These are phyloP conservation scores for Schizopygopsis pylzovi DNA, from an alignment of 2,797 vertebrate genomes.

Conservation along the genomic window DNA sequence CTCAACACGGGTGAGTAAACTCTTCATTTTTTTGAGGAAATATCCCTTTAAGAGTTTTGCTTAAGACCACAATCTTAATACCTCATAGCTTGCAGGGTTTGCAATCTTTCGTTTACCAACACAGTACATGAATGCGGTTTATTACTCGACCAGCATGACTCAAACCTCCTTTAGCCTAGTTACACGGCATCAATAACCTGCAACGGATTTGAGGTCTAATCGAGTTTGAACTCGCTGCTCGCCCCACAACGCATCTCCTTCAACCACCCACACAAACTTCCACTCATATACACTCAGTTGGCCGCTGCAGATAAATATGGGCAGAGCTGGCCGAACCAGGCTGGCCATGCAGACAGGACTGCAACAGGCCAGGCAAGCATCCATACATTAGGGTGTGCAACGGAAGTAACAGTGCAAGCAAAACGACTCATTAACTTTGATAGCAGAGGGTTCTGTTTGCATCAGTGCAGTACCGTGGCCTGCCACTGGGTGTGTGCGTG, in stretches of 20 bases:
- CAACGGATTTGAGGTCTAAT: conserved; percentile 40
- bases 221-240: conserved; percentile 27
- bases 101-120: not conserved
- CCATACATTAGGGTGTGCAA: conserved; percentile 44
- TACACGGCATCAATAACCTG: conserved; percentile 33
- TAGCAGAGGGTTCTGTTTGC: conserved; percentile 22
- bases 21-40: not conserved
- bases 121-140: not conserved
- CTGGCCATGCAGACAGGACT: conserved; percentile 41
- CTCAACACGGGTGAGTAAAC: not conserved
- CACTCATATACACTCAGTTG: conserved; percentile 16
- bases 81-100: not conserved
- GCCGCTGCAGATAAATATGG: conserved; percentile 40
- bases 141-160: conserved; percentile 25
- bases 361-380: conserved; percentile 29
- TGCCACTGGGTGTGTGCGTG: not conserved
- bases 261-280: conserved; percentile 34
- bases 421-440: conserved; percentile 55
- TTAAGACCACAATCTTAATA: not conserved
- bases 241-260: conserved; percentile 24
- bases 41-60: not conserved
- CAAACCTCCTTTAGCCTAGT: conserved; percentile 36
- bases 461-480: not conserved
- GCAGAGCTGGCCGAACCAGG: not conserved
- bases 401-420: conserved; percentile 46